phyloP scores from a whole-genome alignment of 2,113 vertebrate genomes.

The Progne subis region DNA sequence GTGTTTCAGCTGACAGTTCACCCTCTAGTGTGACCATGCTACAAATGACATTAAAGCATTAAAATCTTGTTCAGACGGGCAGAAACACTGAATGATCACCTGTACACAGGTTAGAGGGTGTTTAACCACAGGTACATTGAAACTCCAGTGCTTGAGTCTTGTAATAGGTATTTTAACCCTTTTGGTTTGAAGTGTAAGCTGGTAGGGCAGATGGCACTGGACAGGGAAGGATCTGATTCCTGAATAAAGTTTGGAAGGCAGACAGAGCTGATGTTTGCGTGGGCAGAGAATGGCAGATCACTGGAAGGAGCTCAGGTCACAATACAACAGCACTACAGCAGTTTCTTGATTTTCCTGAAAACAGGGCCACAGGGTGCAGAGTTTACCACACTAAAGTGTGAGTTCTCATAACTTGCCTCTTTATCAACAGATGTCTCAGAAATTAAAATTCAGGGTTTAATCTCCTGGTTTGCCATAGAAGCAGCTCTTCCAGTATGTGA shows the following conservation, averaged over 20 bases:
- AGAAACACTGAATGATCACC: background rate
- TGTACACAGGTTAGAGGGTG: fast-evolving
- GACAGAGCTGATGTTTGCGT: background rate
- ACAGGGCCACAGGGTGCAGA: background rate
- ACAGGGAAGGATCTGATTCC: background rate
- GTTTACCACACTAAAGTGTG: background rate
- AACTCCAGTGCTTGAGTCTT: background rate
- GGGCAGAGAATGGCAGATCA: background rate
- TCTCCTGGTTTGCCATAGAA: background rate
- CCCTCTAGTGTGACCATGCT: background rate
- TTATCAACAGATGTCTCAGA: background rate
- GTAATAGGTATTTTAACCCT: background rate
- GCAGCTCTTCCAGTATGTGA: background rate
- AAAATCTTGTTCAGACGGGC: background rate
- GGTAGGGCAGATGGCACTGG: background rate
- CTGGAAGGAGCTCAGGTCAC: background rate
- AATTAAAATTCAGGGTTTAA: background rate
- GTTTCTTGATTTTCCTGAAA: background rate
- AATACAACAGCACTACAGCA: background rate
- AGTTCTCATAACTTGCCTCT: background rate
- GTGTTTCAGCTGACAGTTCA: background rate
- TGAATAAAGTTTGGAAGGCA: background rate
- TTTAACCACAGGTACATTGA: background rate
- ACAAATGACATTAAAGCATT: background rate
- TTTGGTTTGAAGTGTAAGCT: background rate